Percentiles rank a stretch among this genome's conserved stretches.
phyloP scores from a whole-genome alignment of 1,140 invertebrate species.

The Dreissena rostriformis region DNA sequence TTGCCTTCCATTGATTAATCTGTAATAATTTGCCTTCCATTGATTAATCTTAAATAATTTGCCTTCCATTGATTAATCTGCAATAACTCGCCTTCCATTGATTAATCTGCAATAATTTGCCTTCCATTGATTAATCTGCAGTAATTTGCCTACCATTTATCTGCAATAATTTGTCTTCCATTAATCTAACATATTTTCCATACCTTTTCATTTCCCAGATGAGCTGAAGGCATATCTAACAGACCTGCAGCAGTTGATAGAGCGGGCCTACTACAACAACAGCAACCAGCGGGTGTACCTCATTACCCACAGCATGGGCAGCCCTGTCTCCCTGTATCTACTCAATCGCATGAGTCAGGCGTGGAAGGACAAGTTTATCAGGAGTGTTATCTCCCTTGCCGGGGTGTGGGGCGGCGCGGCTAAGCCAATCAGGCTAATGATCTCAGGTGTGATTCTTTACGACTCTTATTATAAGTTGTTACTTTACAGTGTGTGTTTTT shows the following conservation, averaged over 20 bases:
- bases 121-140: no score
- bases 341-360: conserved; percentile 88
- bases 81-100: no score
- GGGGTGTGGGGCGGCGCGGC: conserved; percentile 97
- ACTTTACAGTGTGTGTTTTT: no score
- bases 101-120: no score
- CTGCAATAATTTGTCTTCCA: no score
- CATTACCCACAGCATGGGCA: conserved; percentile 97
- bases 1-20: no score
- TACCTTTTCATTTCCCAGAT: conserved; percentile 85
- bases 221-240: conserved; percentile 93
- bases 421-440: conserved; percentile 96
- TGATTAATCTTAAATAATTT: no score
- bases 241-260: conserved; percentile 90
- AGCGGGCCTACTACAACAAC: conserved; percentile 92
- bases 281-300: conserved; percentile 89
- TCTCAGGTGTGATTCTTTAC: no score
- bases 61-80: no score
- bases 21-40: no score
- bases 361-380: conserved; percentile 97
- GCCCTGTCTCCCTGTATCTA: conserved; percentile 92
- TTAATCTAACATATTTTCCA: no score
- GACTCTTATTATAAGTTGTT: no score
- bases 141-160: conserved; percentile 1
- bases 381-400: conserved; percentile 90